Percentiles rank a stretch among this genome's conserved stretches.
phyloP scores from a whole-genome alignment of 2,113 vertebrate species.

The Trogon surrucura region DNA sequence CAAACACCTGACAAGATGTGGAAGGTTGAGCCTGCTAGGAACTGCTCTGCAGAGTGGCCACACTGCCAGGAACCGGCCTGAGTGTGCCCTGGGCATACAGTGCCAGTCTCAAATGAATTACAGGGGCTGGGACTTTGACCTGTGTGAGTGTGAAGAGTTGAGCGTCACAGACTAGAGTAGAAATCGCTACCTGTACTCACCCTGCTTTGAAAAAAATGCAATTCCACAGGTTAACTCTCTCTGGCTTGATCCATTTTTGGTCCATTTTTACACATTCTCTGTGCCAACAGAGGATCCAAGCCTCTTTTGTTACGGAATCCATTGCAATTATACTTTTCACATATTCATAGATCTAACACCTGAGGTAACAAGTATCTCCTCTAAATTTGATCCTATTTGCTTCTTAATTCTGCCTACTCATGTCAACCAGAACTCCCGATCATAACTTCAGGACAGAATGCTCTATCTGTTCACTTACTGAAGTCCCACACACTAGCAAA shows the following conservation, averaged over 20 bases:
- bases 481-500: neutral
- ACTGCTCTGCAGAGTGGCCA: neutral
- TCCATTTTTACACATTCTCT: neutral
- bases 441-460: neutral
- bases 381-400: neutral
- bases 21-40: neutral
- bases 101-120: neutral
- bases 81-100: accelerated
- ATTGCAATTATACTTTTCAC: neutral
- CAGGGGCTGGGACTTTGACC: neutral
- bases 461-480: neutral
- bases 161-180: neutral
- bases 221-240: neutral
- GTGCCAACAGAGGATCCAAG: neutral
- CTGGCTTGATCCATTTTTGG: neutral
- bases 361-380: neutral
- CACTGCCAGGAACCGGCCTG: neutral
- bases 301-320: neutral
- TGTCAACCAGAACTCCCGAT: neutral
- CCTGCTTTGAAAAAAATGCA: neutral
- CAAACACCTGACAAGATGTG: neutral
- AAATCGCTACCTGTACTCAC: neutral
- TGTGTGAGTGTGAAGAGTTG: neutral
- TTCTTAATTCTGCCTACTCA: neutral
- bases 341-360: neutral